Evolutionary conservation across 2,113 vertebrate species (phyloP).

Genomic region (Ursus arctos): DNA sequence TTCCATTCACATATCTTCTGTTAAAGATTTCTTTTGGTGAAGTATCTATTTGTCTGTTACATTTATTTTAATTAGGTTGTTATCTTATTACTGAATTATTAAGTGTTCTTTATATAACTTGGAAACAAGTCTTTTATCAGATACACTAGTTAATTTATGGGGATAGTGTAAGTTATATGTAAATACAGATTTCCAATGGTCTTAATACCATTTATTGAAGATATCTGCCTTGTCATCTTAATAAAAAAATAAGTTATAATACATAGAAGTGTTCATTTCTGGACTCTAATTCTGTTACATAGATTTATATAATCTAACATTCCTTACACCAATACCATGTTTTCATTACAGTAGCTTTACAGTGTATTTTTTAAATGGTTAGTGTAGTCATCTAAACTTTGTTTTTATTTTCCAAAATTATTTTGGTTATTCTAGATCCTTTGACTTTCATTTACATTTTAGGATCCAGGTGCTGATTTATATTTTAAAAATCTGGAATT

Average conservation of each 20-base stretch:
- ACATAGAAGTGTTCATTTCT: background rate
- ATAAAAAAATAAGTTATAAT: background rate
- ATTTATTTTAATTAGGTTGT: background rate
- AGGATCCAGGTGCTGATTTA: background rate
- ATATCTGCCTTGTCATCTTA: background rate
- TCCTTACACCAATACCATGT: background rate
- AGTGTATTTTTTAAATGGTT: background rate
- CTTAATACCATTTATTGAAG: background rate
- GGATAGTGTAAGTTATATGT: background rate
- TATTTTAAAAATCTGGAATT: background rate
- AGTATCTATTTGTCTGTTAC: background rate
- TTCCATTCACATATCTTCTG: background rate
- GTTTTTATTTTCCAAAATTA: background rate
- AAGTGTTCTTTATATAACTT: background rate
- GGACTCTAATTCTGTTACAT: background rate
- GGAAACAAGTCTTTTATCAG: background rate
- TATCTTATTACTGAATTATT: background rate
- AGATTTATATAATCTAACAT: background rate
- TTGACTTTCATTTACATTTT: background rate
- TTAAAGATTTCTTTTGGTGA: background rate
- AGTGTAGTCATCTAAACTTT: background rate
- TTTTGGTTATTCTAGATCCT: background rate
- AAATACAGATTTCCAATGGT: background rate
- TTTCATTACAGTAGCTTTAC: background rate
- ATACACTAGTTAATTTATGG: background rate